phyloP scores from a whole-genome alignment of 2,888 invertebrate genomes.

The Doris montereyensis region DNA sequence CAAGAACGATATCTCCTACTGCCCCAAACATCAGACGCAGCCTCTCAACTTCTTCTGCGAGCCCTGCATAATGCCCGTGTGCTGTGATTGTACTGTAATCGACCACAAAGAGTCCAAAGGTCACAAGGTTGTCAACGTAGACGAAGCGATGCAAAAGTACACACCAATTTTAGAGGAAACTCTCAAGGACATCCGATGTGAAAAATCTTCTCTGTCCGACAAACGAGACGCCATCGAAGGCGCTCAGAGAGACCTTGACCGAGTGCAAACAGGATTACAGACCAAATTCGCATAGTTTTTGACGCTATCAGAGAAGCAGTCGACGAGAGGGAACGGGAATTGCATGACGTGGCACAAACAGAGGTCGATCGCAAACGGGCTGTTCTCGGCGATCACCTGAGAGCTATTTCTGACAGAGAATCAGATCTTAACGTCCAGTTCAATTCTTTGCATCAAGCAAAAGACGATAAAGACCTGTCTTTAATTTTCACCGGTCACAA shows the following conservation, averaged over 20 bases:
- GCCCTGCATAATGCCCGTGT: constrained; percentile 64
- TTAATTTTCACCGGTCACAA: constrained; percentile 63
- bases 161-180: constrained; percentile 63
- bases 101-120: constrained; percentile 65
- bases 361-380: constrained; percentile 62
- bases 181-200: constrained; percentile 52
- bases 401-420: constrained; percentile 54
- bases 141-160: constrained; percentile 66
- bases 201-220: constrained; percentile 53
- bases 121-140: constrained; percentile 63
- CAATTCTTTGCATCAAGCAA: constrained; percentile 55
- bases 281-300: constrained; percentile 57
- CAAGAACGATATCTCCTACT: constrained; percentile 60
- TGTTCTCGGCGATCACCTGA: constrained; percentile 58
- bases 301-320: constrained; percentile 59
- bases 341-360: constrained; percentile 59
- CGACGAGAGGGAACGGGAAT: constrained; percentile 61
- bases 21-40: constrained; percentile 65
- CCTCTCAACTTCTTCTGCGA: constrained; percentile 69
- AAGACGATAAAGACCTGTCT: constrained; percentile 59
- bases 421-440: constrained; percentile 52
- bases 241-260: constrained; percentile 59
- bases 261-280: constrained; percentile 62
- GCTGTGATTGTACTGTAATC: constrained; percentile 67
- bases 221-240: constrained; percentile 57